Percentiles rank a stretch among this genome's conserved stretches.
Conservation (phyloP, 2,797 vertebrate species). For the Masticophis lateralis region DNA sequence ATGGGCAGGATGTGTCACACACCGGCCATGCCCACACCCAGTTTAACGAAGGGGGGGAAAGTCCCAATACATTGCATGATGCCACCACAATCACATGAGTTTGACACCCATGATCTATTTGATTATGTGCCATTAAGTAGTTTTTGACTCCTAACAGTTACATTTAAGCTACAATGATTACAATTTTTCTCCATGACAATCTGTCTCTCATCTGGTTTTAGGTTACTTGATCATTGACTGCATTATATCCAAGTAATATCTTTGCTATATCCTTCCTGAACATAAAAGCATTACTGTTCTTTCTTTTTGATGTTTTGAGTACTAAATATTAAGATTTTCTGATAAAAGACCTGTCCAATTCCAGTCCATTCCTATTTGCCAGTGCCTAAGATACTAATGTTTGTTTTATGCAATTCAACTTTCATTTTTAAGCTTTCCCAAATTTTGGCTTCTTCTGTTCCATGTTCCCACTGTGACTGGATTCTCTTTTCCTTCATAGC, state of each 20-base stretch:
- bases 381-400: background rate
- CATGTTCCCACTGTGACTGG: background rate
- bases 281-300: background rate
- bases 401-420: background rate
- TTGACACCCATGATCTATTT: background rate
- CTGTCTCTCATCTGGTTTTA: background rate
- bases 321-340: background rate
- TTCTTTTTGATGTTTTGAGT: background rate
- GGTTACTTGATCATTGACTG: background rate
- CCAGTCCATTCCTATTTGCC: background rate
- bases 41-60: too few species aligned
- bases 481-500: background rate
- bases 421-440: background rate
- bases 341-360: background rate
- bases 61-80: too few species aligned
- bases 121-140: background rate
- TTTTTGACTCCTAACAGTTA: background rate
- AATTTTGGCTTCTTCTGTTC: background rate
- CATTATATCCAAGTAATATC: background rate
- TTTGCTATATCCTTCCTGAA: background rate
- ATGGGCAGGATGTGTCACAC: too few species aligned
- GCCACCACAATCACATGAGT: too few species aligned
- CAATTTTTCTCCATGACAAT: background rate
- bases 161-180: background rate
- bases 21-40: too few species aligned